phyloP scores from a whole-genome alignment of 2,888 invertebrate species.

The Dione vanillae region DNA sequence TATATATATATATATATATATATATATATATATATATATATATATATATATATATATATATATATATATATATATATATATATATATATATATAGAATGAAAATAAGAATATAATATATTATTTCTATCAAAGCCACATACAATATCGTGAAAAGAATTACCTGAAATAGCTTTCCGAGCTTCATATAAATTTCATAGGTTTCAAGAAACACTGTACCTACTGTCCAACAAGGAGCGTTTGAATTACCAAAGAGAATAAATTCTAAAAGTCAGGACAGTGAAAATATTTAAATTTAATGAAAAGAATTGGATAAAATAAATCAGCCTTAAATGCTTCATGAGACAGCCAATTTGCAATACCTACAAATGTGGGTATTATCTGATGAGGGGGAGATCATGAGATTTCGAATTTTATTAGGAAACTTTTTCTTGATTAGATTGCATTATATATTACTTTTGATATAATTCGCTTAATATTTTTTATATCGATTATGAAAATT shows the following conservation, averaged over 20 bases:
- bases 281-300: not conserved
- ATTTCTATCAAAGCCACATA: not conserved
- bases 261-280: not conserved
- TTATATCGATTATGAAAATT: no score
- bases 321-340: conserved; percentile 15
- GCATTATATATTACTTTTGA: not conserved
- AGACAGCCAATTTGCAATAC: conserved; percentile 19
- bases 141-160: conserved; percentile 12
- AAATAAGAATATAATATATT: no score
- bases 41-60: not conserved
- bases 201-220: conserved; percentile 44
- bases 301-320: conserved; percentile 8
- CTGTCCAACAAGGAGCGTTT: conserved; percentile 22
- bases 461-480: not conserved
- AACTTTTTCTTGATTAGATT: conserved; percentile 12
- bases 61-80: not conserved
- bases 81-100: not conserved
- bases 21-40: not conserved
- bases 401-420: conserved; percentile 12
- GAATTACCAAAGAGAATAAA: conserved; percentile 15
- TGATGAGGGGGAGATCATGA: conserved; percentile 1
- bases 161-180: conserved; percentile 34
- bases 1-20: not conserved
- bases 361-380: conserved; percentile 24
- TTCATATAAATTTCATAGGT: conserved; percentile 56